A percentile compares a stretch with the other conserved stretches of the same genome.
These are phyloP conservation scores for Zoroaster sp. DNA, from an alignment of 53 echinoderm and acorn worm genomes.

Conservation along the genomic window DNA sequence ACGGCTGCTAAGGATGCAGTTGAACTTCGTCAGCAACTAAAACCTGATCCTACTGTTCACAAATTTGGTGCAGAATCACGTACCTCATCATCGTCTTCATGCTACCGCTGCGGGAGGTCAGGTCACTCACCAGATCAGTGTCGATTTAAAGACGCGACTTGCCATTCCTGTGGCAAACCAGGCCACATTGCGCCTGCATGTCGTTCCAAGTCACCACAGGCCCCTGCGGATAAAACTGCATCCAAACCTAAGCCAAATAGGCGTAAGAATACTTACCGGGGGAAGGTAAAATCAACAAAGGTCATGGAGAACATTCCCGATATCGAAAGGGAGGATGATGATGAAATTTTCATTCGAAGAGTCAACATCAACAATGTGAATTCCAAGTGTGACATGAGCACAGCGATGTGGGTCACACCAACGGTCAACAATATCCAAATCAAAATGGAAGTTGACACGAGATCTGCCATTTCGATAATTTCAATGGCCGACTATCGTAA, in stretches of 20 bases:
- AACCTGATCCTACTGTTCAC: background rate
- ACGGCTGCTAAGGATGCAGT: slow-evolving; percentile 33
- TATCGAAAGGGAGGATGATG: background rate
- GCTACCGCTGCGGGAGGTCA: background rate
- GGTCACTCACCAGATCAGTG: background rate
- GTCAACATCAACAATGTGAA: background rate
- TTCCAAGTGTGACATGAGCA: too few relatives aligned
- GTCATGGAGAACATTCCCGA: background rate
- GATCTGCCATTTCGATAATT: slow-evolving; percentile 45
- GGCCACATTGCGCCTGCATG: slow-evolving; percentile 40
- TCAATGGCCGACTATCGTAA: slow-evolving; percentile 29
- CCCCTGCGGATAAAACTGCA: background rate
- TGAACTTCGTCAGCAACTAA: background rate
- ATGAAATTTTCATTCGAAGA: background rate
- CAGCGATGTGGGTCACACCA: background rate
- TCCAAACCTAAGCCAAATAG: background rate
- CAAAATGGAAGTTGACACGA: slow-evolving; percentile 61
- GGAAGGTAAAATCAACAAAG: background rate
- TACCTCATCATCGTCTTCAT: background rate
- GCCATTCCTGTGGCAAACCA: slow-evolving; percentile 46
- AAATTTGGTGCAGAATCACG: background rate
- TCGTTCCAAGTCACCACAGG: background rate
- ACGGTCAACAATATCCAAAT: slow-evolving; percentile 2
- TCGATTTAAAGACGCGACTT: background rate
- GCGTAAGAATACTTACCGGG: background rate